Evolutionary conservation across 2,797 vertebrate genomes (phyloP), one percentile per base, ranked within the genome.

Genomic region (Lithobates pipiens): DNA sequence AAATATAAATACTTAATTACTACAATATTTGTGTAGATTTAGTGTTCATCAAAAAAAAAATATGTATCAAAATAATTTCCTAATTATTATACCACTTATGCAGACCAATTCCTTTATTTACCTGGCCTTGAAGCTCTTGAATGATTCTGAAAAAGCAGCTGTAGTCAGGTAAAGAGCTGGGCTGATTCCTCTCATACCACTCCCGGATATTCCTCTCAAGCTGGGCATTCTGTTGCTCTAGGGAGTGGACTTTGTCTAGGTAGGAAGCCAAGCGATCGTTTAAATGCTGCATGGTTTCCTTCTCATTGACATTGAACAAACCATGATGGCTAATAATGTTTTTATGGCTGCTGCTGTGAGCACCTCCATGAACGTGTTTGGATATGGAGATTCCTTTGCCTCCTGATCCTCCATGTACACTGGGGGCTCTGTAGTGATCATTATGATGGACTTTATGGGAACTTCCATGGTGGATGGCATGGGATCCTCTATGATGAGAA

Each of bases 221-320:
- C 50, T 94, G 93, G 0, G 73, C 86, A 0, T 96, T 96, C 11
- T 92, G 91, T 68, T 13, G 88, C 90, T 97, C 96, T 93, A 97
- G 94, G 72, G 93, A 94, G 68, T 95, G 93, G 76, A 97, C 96
- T 91, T 96, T 97, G 0, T 96, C 95, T 91, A 97, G 90, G 91
- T 97, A 97, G 89, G 89, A 89, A 82, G 95, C 95, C 94, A 97
- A 94, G 6, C 97, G 96, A 85, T 96, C 94, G 0, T 97, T 97
- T 88, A 97, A 94, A 90, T 96, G 96, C 92, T 97, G 96, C 96
- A 97, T 97, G 92, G 96, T 97, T 92, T 95, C 94, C 92, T 97
- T 97, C 93, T 96, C 97, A 0, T 90, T 90, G 83, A 91, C 92
- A 0, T 94, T 92, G 1, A 91, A 67, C 29, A 92, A 88, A 88